Evolutionary conservation across 2,888 invertebrate genomes (phyloP).

Genomic region (Mythimna impura): DNA sequence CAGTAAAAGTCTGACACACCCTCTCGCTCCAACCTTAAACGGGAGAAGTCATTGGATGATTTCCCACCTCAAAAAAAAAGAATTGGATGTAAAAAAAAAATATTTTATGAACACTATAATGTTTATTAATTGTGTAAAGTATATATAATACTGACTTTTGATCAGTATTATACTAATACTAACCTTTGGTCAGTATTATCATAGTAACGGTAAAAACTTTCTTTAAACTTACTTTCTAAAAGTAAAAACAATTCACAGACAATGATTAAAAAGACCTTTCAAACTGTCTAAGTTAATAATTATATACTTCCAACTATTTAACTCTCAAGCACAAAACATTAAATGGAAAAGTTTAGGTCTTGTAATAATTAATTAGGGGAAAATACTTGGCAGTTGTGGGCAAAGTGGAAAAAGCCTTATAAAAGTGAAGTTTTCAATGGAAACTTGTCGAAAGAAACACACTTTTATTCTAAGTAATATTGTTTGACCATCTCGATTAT

Average conservation of each 20-base stretch:
- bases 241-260: not conserved
- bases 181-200: too few relatives aligned
- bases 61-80: too few relatives aligned
- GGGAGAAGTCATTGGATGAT: too few relatives aligned
- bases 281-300: not conserved
- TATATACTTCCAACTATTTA: constrained; percentile 6
- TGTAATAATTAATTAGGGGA: constrained; percentile 17
- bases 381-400: constrained; percentile 15
- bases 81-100: too few relatives aligned
- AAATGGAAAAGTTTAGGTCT: constrained; percentile 9
- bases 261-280: not conserved
- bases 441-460: constrained; percentile 10
- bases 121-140: too few relatives aligned
- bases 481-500: not conserved
- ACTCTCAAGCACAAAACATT: not conserved
- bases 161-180: too few relatives aligned
- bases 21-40: too few relatives aligned
- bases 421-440: constrained; percentile 19
- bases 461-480: constrained; percentile 1
- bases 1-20: too few relatives aligned
- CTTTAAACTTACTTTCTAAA: not conserved
- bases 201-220: too few relatives aligned
- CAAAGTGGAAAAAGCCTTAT: constrained; percentile 22
- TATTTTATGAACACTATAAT: too few relatives aligned
- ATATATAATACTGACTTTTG: too few relatives aligned